Evolutionary conservation across 2,113 vertebrate species (phyloP).

Genomic region (Microtus oregoni): DNA sequence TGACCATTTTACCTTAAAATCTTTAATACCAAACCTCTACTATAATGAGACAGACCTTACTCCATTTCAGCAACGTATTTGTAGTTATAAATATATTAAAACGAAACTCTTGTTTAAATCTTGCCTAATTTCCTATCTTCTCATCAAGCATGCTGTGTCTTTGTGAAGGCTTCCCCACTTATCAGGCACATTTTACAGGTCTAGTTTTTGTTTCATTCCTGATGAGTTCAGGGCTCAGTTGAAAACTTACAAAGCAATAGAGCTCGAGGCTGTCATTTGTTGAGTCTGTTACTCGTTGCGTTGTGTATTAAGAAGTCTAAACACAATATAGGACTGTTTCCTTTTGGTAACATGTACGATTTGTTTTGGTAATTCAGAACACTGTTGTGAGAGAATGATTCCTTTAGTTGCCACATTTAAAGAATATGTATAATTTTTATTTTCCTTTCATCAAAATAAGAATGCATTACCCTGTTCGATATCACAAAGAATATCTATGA

Average conservation of each 20-base stretch:
- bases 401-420: constrained; percentile 49
- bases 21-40: not conserved
- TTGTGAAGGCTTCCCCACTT: not conserved
- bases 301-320: constrained; percentile 3
- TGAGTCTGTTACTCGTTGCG: not conserved
- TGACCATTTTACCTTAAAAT: not conserved
- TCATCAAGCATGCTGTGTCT: not conserved
- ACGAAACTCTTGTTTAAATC: constrained; percentile 12
- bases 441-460: constrained; percentile 76
- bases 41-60: not conserved
- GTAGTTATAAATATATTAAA: not conserved
- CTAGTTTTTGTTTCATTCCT: not conserved
- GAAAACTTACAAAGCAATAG: not conserved
- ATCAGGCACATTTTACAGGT: not conserved
- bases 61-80: constrained; percentile 14
- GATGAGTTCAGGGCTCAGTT: not conserved
- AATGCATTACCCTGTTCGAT: constrained; percentile 56
- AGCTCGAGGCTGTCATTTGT: not conserved
- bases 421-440: constrained; percentile 79
- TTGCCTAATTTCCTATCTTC: not conserved
- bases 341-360: constrained; percentile 36
- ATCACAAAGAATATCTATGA: constrained; percentile 67
- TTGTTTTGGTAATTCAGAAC: constrained; percentile 35
- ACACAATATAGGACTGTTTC: not conserved
- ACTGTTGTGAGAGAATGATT: constrained; percentile 18